Conservation (phyloP, 2,888 invertebrate genomes). For the Spicauda simplicius region DNA sequence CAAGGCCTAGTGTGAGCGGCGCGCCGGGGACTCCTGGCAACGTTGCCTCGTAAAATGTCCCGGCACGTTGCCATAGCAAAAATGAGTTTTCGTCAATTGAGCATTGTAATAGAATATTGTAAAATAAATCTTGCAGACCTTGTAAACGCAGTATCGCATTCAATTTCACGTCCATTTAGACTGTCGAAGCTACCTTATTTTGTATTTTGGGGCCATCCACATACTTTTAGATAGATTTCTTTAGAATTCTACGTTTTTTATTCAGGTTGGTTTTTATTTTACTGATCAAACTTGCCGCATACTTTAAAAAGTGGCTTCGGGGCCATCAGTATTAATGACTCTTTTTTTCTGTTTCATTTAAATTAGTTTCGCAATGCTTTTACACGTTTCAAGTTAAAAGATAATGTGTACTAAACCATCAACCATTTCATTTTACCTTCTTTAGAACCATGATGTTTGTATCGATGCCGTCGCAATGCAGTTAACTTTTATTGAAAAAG, state of each 20-base stretch:
- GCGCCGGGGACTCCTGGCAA: not conserved
- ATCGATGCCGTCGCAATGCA: conserved; percentile 35
- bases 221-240: conserved; percentile 5
- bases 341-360: too few species aligned
- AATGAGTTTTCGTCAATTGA: conserved; percentile 24
- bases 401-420: not conserved
- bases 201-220: conserved; percentile 21
- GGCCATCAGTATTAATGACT: not conserved
- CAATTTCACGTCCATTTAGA: conserved; percentile 17
- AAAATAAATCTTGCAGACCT: conserved; percentile 10
- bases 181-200: conserved; percentile 11
- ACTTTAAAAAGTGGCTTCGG: not conserved
- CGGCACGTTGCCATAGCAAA: conserved; percentile 5
- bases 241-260: not conserved
- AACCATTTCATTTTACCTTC: not conserved
- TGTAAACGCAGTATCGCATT: conserved; percentile 1
- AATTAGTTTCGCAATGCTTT: too few species aligned
- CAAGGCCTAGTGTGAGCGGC: conserved; percentile 11
- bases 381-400: not conserved
- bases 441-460: conserved; percentile 3
- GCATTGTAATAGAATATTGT: conserved; percentile 22
- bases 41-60: not conserved
- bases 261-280: not conserved
- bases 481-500: conserved; percentile 27
- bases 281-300: conserved; percentile 1